These are phyloP conservation scores for Polyergus mexicanus DNA, from an alignment of 1,140 invertebrate species.

Conservation along the genomic window DNA sequence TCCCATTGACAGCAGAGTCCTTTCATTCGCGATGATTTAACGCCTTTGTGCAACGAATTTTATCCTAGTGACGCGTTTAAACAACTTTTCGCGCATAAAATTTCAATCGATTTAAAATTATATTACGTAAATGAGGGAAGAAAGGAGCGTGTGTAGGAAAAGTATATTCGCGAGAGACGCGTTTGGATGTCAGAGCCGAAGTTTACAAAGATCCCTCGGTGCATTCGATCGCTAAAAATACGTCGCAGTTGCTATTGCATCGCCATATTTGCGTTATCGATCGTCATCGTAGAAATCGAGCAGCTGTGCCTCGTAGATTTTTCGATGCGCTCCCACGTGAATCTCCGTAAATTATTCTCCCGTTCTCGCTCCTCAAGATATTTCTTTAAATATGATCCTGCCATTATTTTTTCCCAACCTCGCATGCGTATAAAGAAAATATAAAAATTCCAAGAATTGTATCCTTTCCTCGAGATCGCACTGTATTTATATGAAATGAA, in stretches of 20 bases:
- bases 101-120: neutral
- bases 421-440: neutral
- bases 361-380: neutral
- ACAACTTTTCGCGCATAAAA: slow-evolving; percentile 3
- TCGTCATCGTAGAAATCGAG: neutral
- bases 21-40: slow-evolving; percentile 56
- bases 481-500: neutral
- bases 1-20: slow-evolving; percentile 39
- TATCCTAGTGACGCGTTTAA: slow-evolving; percentile 20
- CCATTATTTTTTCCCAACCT: neutral
- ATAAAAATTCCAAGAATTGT: neutral
- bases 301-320: neutral
- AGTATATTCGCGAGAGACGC: neutral
- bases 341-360: neutral
- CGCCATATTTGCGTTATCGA: neutral
- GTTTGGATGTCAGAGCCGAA: neutral
- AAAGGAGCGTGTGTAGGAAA: neutral
- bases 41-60: slow-evolving; percentile 35
- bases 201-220: neutral
- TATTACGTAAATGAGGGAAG: slow-evolving; percentile 38
- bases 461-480: neutral
- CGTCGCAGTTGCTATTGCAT: neutral
- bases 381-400: neutral
- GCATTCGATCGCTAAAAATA: neutral
- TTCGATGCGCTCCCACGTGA: neutral